Evolutionary conservation across 2,797 vertebrate genomes (phyloP), one percentile per base, ranked within the genome.

Genomic region (Tadarida brasiliensis): DNA sequence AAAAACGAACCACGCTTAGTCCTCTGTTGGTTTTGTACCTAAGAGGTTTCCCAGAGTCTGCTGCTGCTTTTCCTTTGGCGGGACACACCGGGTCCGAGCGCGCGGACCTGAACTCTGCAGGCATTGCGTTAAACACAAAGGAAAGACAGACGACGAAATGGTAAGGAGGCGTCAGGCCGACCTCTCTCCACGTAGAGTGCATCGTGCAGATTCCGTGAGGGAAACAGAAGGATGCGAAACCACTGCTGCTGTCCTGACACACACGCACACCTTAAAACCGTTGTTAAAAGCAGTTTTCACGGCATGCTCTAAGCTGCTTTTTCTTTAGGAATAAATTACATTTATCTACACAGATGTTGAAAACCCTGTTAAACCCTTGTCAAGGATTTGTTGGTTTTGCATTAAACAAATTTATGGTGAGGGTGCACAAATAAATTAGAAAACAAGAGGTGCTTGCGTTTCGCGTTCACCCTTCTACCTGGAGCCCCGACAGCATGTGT

Each of bases 331-430:
- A 97, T 98, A 98, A 98, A 98, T 98, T 97, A 97, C 96, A 97
- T 98, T 96, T 98, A 98, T 97, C 97, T 97, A 73, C 97, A 96
- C 96, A 98, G 97, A 98, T 98, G 97, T 94, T 98, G 98, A 97
- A 98, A 98, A 97, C 96, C 95, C 96, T 98, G 61, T 90, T 97
- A 96, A 98, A 90, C 67, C 63, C 97, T 97, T 96, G 95, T 98
- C 94, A 97, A 97, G 97, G 85, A 77, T 98, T 95, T 98, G 91
- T 98, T 98, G 98, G 94, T 97, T 98, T 98, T 97, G 96, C 94
- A 94, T 98, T 96, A 97, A 98, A 97, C 91, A 97, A 98, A 98
- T 98, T 97, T 98, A 97, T 98, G 83, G 96, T 87, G 91, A 91
- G 80, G 28, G 28, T 63, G 30, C 87, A 96, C 35, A 97, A 95